Base-by-base conservation (phyloP, 2,797 vertebrate species). In the Crocidura indochinensis region DNA sequence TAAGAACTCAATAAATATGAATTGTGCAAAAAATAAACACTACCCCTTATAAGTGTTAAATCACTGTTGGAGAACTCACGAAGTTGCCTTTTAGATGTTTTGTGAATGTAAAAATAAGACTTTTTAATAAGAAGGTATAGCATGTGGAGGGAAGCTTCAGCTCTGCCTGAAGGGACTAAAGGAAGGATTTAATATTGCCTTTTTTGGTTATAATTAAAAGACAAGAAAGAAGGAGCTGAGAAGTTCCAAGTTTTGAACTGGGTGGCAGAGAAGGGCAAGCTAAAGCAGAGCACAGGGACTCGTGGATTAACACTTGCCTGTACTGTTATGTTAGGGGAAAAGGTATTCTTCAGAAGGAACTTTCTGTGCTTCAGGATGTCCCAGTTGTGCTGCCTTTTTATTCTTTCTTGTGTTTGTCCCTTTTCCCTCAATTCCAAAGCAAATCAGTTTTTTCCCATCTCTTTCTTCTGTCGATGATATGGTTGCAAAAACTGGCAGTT, bases 11-110 rank as follows among this genome's bases (percentile, higher is more conserved):
- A 20, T 60, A 60, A 60, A 60, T 20, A 20, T 60, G 56, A 60
- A 17, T 20, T 60, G 17, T 20, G 22, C 20, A 67, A 81, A 72
- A 44, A 67, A 11, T 76, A 65, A 84, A 84, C 47, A 77, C 6
- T 77, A 74, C n/a, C 87, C 64, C 64, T 86, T 77, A 56, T n/a
- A 60, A 51, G 24, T 73, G 77, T 76, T 80, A 62, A 73, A 46
- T 29, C 49, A 64, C 31, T 74, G 19, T 31, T 68, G 6, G 56
- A 84, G 83, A 75, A 14, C 5, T 29, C 31, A 77, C 76, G 73
- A 56, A n/a, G 44, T 26, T 91, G n/a, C 56, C 49, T 87, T 84
- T 80, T 49, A 8, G 27, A 56, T 46, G 20, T 74, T 47, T 60
- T 79, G 17, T 78, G 20, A 81, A 47, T 53, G 6, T 65, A 19